phyloP scores from a whole-genome alignment of 2,797 vertebrate species.

The Natrix natrix region DNA sequence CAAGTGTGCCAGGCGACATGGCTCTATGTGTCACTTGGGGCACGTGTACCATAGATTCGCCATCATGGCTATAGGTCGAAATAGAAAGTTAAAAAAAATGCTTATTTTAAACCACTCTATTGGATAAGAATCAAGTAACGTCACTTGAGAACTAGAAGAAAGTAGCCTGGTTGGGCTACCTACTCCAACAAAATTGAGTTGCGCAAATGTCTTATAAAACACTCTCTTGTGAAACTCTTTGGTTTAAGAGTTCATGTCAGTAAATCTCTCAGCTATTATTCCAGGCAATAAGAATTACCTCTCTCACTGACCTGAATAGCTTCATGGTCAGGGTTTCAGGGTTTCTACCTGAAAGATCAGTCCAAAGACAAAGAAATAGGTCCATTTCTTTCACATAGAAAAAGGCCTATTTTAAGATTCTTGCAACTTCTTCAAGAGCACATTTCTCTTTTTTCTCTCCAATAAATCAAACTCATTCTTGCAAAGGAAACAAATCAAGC shows the following conservation, averaged over 20 bases:
- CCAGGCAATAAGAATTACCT: neutral
- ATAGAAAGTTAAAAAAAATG: neutral
- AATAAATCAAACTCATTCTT: neutral
- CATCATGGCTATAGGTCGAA: neutral
- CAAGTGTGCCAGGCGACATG: too few species aligned
- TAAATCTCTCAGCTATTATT: neutral
- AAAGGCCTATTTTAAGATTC: neutral
- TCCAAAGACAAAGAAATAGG: neutral
- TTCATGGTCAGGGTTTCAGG: neutral
- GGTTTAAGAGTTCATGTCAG: neutral
- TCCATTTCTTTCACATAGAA: neutral
- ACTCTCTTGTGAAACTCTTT: neutral
- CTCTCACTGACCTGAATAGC: neutral
- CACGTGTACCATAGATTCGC: too few species aligned
- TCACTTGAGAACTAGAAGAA: neutral
- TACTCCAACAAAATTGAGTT: neutral
- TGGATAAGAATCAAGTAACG: neutral
- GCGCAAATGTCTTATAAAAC: neutral
- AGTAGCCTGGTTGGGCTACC: neutral
- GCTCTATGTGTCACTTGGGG: too few species aligned
- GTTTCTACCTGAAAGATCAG: neutral
- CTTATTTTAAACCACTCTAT: neutral
- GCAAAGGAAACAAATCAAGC: neutral
- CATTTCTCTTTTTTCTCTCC: rapidly evolving
- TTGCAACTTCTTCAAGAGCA: neutral